phyloP scores from a whole-genome alignment of 2,113 vertebrate genomes.

The Hyaena hyaena region DNA sequence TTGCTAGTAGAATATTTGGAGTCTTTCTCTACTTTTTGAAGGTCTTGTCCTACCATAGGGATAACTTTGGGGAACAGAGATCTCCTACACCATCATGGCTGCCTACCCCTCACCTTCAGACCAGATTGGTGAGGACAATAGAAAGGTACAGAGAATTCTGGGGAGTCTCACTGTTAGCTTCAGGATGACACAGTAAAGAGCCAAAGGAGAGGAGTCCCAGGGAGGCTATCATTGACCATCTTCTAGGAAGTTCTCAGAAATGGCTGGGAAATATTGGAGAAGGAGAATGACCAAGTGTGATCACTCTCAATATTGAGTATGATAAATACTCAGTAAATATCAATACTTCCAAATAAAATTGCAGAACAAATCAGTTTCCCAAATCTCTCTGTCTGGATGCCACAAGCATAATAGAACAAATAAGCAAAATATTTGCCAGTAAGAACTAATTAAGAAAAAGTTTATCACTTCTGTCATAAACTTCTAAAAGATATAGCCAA shows the following conservation, averaged over 20 bases:
- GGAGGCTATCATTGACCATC: fast-evolving
- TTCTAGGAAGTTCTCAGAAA: neutral
- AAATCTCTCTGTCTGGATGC: neutral
- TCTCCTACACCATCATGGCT: neutral
- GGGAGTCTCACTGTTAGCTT: no score
- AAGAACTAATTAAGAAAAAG: neutral
- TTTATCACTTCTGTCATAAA: neutral
- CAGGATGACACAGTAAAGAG: neutral
- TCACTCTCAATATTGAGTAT: neutral
- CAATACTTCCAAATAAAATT: neutral
- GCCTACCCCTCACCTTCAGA: fast-evolving
- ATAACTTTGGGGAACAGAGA: neutral
- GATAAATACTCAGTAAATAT: neutral
- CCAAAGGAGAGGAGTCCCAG: neutral
- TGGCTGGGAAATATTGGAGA: neutral
- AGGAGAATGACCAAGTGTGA: neutral
- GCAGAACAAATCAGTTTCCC: neutral
- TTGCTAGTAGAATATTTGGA: neutral
- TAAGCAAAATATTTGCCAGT: neutral
- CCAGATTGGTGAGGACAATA: neutral
- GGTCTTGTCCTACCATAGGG: neutral
- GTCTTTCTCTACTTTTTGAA: neutral
- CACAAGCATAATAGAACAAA: neutral
- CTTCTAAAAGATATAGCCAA: neutral
- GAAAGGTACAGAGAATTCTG: neutral